These are phyloP conservation scores for Vireo griseus DNA, from an alignment of 2,797 vertebrate species.

Conservation along the genomic window DNA sequence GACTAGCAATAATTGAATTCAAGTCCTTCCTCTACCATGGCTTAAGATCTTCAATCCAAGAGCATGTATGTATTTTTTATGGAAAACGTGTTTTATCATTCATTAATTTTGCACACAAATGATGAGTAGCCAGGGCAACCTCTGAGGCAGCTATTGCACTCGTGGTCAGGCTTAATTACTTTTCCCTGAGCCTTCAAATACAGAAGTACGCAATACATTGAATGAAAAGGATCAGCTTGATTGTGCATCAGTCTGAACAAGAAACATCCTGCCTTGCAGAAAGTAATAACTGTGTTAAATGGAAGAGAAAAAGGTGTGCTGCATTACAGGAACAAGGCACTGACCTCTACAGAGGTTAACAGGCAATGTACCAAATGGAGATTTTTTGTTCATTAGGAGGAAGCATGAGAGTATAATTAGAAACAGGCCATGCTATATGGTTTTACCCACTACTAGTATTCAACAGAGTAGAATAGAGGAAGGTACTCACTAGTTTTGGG, in stretches of 20 bases:
- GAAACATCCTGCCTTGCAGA: background rate
- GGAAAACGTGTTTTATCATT: background rate
- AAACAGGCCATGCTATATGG: background rate
- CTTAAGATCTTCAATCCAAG: background rate
- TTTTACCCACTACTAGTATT: background rate
- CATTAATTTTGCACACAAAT: background rate
- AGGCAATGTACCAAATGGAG: background rate
- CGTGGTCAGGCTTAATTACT: background rate
- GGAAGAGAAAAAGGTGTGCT: background rate
- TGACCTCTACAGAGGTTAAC: slow-evolving; percentile 36
- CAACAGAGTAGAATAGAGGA: background rate
- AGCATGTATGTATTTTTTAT: background rate
- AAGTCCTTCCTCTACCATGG: background rate
- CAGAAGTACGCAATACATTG: fast-evolving
- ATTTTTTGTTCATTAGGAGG: slow-evolving; percentile 37
- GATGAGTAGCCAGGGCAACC: background rate
- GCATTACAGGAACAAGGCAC: background rate
- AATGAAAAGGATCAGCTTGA: background rate
- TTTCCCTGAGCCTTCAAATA: background rate
- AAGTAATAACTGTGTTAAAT: background rate
- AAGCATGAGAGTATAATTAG: slow-evolving; percentile 40
- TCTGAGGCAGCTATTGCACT: background rate
- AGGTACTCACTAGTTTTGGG: background rate
- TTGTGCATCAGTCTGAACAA: background rate
- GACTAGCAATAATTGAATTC: background rate